These are phyloP conservation scores for Caerostris extrusa DNA, from an alignment of 1,140 invertebrate genomes.

Conservation along the genomic window DNA sequence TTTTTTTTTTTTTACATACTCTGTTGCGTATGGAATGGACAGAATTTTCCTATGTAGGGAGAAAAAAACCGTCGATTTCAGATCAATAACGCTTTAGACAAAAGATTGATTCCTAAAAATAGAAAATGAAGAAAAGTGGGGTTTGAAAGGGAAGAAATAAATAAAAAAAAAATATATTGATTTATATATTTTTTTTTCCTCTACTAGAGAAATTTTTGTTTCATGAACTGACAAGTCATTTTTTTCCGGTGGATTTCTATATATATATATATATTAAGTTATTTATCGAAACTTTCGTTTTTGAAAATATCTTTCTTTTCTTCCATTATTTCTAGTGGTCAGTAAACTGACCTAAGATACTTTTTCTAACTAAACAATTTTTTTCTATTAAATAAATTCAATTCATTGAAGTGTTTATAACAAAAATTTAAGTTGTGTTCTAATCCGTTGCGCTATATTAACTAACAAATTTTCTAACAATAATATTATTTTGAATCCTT, in stretches of 20 bases:
- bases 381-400: too few relatives aligned
- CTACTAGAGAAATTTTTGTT: constrained; percentile 30
- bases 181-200: background rate
- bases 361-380: too few relatives aligned
- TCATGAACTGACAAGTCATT: constrained; percentile 59
- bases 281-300: constrained; percentile 8
- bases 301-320: too few relatives aligned
- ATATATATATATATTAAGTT: constrained; percentile 58
- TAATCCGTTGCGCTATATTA: too few relatives aligned
- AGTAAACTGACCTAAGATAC: background rate
- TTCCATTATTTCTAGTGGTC: background rate
- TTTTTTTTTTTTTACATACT: constrained; percentile 60
- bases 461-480: too few relatives aligned
- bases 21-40: background rate
- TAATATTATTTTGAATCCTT: too few relatives aligned
- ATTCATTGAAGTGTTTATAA: too few relatives aligned
- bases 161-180: background rate
- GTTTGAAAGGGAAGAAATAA: constrained; percentile 5
- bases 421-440: too few relatives aligned
- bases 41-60: background rate
- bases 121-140: constrained; percentile 55
- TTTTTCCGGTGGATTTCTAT: constrained; percentile 25
- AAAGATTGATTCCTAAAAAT: constrained; percentile 64
- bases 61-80: constrained; percentile 53
- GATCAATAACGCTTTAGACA: constrained; percentile 66